Percentiles rank a stretch among this genome's conserved stretches.
Evolutionary conservation across 2,888 invertebrate species (phyloP).

Genomic region (Tinea trinotella): DNA sequence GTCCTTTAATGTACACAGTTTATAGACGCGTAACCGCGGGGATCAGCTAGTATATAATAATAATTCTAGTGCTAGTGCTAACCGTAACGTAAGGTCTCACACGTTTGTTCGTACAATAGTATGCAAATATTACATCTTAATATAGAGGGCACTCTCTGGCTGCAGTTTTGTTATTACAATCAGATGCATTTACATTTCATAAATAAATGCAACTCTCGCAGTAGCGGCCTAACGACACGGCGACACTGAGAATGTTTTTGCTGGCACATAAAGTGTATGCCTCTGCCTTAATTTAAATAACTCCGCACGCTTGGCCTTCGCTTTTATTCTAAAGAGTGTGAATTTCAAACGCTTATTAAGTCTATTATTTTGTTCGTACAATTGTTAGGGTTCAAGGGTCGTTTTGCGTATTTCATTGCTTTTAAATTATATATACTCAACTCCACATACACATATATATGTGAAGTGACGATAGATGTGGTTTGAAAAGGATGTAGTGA

Average conservation of each 20-base stretch:
- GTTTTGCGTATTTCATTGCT: not conserved
- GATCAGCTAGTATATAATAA: too few species aligned
- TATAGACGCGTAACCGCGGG: too few species aligned
- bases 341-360: constrained; percentile 30
- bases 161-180: constrained; percentile 72
- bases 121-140: constrained; percentile 74
- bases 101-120: constrained; percentile 34
- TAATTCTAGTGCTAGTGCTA: constrained; percentile 32
- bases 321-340: constrained; percentile 36
- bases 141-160: constrained; percentile 58
- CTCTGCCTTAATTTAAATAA: constrained; percentile 60
- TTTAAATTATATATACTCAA: too few species aligned
- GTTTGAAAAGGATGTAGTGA: too few species aligned
- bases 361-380: not conserved
- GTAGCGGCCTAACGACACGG: constrained; percentile 49
- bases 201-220: constrained; percentile 65
- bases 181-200: constrained; percentile 72
- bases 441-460: too few species aligned
- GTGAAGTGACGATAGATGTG: too few species aligned
- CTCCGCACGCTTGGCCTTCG: constrained; percentile 30
- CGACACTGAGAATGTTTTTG: constrained; percentile 38
- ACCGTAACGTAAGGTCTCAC: constrained; percentile 43
- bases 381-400: not conserved
- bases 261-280: constrained; percentile 39
- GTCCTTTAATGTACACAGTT: too few species aligned